phyloP scores from a whole-genome alignment of 2,888 invertebrate species.

The Chrysomela aeneicollis region DNA sequence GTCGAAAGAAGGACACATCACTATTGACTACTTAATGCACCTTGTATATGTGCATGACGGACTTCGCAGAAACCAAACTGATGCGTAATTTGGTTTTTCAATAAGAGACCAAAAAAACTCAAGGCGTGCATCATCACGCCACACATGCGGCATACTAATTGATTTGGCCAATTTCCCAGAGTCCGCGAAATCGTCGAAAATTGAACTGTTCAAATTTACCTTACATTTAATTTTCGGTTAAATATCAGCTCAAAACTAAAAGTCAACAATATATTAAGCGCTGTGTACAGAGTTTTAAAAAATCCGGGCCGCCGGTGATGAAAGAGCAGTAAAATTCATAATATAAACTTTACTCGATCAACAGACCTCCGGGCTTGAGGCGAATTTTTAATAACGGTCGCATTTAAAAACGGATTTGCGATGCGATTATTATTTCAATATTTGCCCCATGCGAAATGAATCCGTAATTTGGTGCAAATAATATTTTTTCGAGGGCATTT shows the following conservation, averaged over 20 bases:
- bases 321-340: conserved; percentile 60
- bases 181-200: conserved; percentile 36
- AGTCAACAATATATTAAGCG: conserved; percentile 55
- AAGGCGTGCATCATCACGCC: no score
- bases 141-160: conserved; percentile 24
- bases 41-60: no score
- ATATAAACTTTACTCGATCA: conserved; percentile 59
- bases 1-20: no score
- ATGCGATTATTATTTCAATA: conserved; percentile 52
- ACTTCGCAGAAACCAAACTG: no score
- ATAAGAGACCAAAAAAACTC: no score
- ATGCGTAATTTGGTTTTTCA: no score
- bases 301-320: conserved; percentile 58
- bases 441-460: conserved; percentile 44
- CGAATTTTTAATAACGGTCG: conserved; percentile 54
- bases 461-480: conserved; percentile 42
- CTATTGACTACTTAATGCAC: no score
- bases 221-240: conserved; percentile 52
- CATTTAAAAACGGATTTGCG: conserved; percentile 49
- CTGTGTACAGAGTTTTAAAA: conserved; percentile 58
- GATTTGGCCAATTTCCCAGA: conserved; percentile 33
- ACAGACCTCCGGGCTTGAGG: conserved; percentile 53
- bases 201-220: conserved; percentile 50
- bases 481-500: conserved; percentile 21
- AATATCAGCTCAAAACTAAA: conserved; percentile 55